Evolutionary conservation across 2,797 vertebrate genomes (phyloP), one percentile per base, ranked within the genome.

Genomic region (Pelodytes ibericus): DNA sequence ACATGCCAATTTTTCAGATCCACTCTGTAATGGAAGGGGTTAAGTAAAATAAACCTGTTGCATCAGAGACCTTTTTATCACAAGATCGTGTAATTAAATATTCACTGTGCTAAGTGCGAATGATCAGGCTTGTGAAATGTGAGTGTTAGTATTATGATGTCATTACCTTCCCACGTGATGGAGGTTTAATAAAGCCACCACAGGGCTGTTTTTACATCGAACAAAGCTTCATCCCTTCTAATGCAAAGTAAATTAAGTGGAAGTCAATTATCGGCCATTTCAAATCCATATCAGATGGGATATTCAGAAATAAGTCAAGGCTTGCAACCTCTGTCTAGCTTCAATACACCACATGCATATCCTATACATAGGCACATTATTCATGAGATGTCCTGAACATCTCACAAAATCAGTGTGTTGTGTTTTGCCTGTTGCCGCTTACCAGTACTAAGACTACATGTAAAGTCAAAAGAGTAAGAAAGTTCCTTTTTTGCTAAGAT

Each of bases 121-220:
- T 85, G 81, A 81, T 77, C 68, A 15, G n/a, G 77, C 65, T 70
- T 76, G 82, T 61, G 69, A 72, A 71, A 2, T 65, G 41, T 24
- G 65, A 4, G 77, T 53, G 79, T 78, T 83, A 84, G 83, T 87
- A 88, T 77, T 5, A 72, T 86, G 85, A 91, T 84, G 86, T 86
- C 84, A 89, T 84, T 25, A 77, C 83, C 81, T 80, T 67, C 81
- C 27, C 60, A 16, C 81, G 82, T 16, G 69, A 83, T 81, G 16
- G 16, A 11, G 81, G 47, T 81, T 80, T 80, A 53, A 70, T 59
- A 83, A 81, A 85, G 88, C 79, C 84, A 85, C 87, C 85, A 80
- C 82, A 88, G 56, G 30, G 39, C 61, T 78, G 75, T 72, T 77
- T 62, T 77, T 36, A 25, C 47, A 64, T 41, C 65, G 51, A 71